A percentile compares a stretch with the other conserved stretches of the same genome.
Conservation (phyloP, 2,888 invertebrate species). For the Papilio demoleus region DNA sequence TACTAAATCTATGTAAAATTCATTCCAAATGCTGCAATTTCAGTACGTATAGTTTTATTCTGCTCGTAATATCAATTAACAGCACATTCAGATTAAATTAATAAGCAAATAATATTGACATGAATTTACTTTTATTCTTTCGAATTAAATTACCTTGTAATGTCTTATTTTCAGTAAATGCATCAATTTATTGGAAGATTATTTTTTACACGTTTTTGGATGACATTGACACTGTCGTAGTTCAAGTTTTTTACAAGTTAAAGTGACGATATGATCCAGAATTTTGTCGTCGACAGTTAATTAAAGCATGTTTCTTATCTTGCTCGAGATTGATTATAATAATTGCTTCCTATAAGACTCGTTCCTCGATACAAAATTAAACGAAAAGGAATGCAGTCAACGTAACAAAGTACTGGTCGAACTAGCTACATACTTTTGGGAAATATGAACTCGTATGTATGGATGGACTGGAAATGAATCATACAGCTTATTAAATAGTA, state of each 20-base stretch:
- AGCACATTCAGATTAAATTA: too few relatives aligned
- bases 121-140: too few relatives aligned
- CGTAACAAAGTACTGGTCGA: slow-evolving; percentile 2
- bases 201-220: not conserved
- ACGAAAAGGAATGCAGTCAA: slow-evolving; percentile 16
- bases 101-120: too few relatives aligned
- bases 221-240: not conserved
- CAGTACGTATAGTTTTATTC: not conserved
- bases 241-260: not conserved
- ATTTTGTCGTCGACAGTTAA: slow-evolving; percentile 8
- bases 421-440: not conserved
- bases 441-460: not conserved
- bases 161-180: too few relatives aligned
- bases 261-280: slow-evolving; percentile 3
- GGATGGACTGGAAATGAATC: not conserved
- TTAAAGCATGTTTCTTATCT: slow-evolving; percentile 12
- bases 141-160: too few relatives aligned
- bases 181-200: not conserved
- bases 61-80: too few relatives aligned
- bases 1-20: slow-evolving; percentile 7
- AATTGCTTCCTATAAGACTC: slow-evolving; percentile 17
- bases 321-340: slow-evolving; percentile 16
- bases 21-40: not conserved
- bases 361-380: slow-evolving; percentile 9
- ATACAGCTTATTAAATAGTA: not conserved